Percentiles rank a stretch among this genome's conserved stretches.
Evolutionary conservation across 1,140 invertebrate genomes (phyloP).

Genomic region (Euwallacea similis): DNA sequence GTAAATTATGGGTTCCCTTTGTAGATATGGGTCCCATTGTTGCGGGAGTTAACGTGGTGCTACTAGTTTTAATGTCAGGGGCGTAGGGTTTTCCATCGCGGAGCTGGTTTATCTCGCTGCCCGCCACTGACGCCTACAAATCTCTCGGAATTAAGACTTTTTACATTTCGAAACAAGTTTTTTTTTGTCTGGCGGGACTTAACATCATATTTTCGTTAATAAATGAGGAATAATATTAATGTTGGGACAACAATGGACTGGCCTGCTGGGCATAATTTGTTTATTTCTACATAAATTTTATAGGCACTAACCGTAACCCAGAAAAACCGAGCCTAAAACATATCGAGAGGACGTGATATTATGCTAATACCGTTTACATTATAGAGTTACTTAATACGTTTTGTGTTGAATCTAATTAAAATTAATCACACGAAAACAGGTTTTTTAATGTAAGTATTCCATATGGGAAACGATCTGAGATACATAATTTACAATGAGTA

Average conservation of each 20-base stretch:
- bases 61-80: conserved; percentile 32
- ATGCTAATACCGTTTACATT: conserved; percentile 26
- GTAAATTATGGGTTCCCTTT: conserved; percentile 51
- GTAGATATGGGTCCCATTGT: conserved; percentile 51
- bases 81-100: conserved; percentile 10
- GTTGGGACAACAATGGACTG: conserved; percentile 14
- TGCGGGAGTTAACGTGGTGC: conserved; percentile 41
- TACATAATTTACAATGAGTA: conserved; percentile 26
- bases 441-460: conserved; percentile 22
- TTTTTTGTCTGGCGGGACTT: conserved; percentile 26
- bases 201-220: conserved; percentile 30
- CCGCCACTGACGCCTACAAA: conserved; percentile 18
- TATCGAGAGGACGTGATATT: conserved; percentile 15
- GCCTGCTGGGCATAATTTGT: background rate
- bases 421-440: conserved; percentile 28
- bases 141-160: conserved; percentile 13
- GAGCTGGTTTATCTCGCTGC: background rate
- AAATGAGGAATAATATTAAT: conserved; percentile 19
- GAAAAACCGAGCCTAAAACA: background rate
- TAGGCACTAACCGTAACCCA: too few species aligned
- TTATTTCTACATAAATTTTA: background rate
- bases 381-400: conserved; percentile 21
- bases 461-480: conserved; percentile 31
- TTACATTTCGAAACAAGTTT: conserved; percentile 23
- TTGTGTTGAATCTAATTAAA: conserved; percentile 31